Evolutionary conservation across 2,113 vertebrate genomes (phyloP).

Genomic region (Oostethus manadensis): DNA sequence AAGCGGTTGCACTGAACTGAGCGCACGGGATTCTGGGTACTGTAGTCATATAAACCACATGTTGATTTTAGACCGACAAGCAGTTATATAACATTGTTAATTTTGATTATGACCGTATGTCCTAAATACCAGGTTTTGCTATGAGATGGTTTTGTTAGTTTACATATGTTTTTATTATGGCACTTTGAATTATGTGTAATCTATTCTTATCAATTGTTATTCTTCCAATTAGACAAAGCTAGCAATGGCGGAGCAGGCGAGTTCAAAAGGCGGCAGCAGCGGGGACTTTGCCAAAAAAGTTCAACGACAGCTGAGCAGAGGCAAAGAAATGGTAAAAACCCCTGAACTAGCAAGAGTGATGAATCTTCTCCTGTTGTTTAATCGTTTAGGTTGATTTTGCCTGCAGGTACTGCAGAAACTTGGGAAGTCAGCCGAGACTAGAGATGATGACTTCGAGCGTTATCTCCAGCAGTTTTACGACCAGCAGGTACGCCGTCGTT

Average conservation of each 20-base stretch:
- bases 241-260: conserved; percentile 80
- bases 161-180: too few relatives aligned
- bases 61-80: too few relatives aligned
- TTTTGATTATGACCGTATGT: too few relatives aligned
- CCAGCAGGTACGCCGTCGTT: conserved; percentile 91
- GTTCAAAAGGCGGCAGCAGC: conserved; percentile 65
- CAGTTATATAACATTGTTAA: too few relatives aligned
- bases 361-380: background rate
- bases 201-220: background rate
- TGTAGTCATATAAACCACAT: conserved; percentile 49
- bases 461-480: conserved; percentile 75
- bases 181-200: too few relatives aligned
- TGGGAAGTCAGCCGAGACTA: conserved; percentile 86
- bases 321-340: conserved; percentile 85
- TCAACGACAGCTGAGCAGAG: conserved; percentile 83
- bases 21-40: conserved; percentile 47
- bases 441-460: conserved; percentile 85
- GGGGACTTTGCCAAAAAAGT: conserved; percentile 84
- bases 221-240: background rate
- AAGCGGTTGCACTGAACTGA: background rate
- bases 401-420: conserved; percentile 87
- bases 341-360: background rate
- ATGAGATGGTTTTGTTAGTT: too few relatives aligned
- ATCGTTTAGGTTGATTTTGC: background rate
- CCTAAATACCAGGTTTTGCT: too few relatives aligned